phyloP scores from a whole-genome alignment of 2,888 invertebrate species.

The Epirrhoe tristata region DNA sequence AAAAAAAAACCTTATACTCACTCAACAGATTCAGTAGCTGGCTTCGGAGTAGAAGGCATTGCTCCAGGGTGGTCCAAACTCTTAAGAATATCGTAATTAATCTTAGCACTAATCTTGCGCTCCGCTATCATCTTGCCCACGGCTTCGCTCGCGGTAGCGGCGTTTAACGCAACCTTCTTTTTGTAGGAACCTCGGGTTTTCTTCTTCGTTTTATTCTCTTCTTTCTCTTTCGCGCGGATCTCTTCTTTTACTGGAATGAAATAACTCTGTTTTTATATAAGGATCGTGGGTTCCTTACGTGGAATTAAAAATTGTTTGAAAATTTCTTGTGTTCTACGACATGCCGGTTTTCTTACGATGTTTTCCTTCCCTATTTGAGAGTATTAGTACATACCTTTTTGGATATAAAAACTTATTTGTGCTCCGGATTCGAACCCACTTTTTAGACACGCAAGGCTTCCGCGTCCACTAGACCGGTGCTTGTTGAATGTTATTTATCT shows the following conservation, averaged over 20 bases:
- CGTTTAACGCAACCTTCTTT: constrained; percentile 87
- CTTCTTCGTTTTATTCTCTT: constrained; percentile 94
- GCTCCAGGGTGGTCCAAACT: constrained; percentile 86
- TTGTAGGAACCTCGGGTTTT: constrained; percentile 88
- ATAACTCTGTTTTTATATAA: not conserved
- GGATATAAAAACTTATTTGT: no score
- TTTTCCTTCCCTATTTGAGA: no score
- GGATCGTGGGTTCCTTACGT: no score
- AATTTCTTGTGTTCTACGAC: no score
- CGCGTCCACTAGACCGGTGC: no score
- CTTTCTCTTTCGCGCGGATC: constrained; percentile 90
- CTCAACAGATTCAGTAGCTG: constrained; percentile 42
- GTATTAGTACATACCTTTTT: no score
- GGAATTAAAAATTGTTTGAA: no score
- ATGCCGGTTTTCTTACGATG: no score
- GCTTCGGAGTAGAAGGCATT: constrained; percentile 47
- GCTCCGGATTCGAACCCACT: no score
- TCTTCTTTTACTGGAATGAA: constrained; percentile 91
- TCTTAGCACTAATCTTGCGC: constrained; percentile 97
- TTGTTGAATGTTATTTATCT: no score
- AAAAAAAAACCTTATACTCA: no score
- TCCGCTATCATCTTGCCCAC: constrained; percentile 98
- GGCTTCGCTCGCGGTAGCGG: constrained; percentile 93
- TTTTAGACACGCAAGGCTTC: no score
- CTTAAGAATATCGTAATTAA: constrained; percentile 98